Evolutionary conservation across 2,797 vertebrate species (phyloP).

Genomic region (Echeneis naucrates): DNA sequence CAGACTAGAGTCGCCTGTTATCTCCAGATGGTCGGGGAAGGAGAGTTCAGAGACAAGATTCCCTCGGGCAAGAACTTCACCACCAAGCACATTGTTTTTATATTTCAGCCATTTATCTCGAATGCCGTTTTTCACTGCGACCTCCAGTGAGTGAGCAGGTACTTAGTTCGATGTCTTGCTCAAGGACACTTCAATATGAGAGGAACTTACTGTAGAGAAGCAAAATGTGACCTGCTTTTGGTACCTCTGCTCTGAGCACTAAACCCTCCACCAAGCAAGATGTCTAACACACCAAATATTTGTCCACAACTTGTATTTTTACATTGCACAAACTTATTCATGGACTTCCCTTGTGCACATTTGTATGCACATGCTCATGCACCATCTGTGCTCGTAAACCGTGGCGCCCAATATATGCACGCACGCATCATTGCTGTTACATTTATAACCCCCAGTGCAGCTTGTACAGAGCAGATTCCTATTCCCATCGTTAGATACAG

Average conservation of each 20-base stretch:
- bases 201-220: slow-evolving; percentile 7
- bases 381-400: slow-evolving; percentile 51
- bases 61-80: slow-evolving; percentile 62
- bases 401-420: slow-evolving; percentile 5
- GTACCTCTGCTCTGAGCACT: slow-evolving; percentile 39
- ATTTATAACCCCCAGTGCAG: slow-evolving; percentile 19
- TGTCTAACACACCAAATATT: neutral
- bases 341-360: slow-evolving; percentile 13
- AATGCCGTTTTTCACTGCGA: slow-evolving; percentile 32
- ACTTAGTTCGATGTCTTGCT: slow-evolving; percentile 52
- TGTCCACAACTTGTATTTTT: slow-evolving; percentile 18
- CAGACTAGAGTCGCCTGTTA: slow-evolving; percentile 38
- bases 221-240: slow-evolving; percentile 47
- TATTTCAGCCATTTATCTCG: slow-evolving; percentile 66
- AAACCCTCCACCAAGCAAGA: slow-evolving; percentile 20
- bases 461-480: slow-evolving; percentile 17
- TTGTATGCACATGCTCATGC: slow-evolving; percentile 9
- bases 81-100: slow-evolving; percentile 61
- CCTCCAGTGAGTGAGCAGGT: slow-evolving; percentile 50
- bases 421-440: slow-evolving; percentile 7
- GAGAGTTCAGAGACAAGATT: slow-evolving; percentile 59
- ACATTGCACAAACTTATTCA: slow-evolving; percentile 21
- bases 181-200: slow-evolving; percentile 62
- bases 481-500: slow-evolving; percentile 7
- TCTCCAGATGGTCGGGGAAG: slow-evolving; percentile 72